phyloP scores from a whole-genome alignment of 2,113 vertebrate species.

The Zeus faber region DNA sequence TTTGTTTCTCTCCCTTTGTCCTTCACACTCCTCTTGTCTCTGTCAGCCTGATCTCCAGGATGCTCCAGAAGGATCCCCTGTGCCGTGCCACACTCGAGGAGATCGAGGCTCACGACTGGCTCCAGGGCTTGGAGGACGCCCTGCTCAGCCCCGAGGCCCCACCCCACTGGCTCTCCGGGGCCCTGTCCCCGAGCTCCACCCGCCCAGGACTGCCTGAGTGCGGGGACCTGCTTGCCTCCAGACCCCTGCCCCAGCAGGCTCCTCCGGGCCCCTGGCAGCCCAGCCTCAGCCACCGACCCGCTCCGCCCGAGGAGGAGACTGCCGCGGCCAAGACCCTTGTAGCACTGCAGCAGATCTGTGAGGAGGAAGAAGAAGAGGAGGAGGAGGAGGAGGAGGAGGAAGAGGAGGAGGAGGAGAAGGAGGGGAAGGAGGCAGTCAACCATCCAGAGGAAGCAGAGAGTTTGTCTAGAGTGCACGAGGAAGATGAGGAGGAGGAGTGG shows the following conservation, averaged over 20 bases:
- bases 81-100: slow-evolving; percentile 77
- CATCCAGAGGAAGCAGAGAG: background rate
- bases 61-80: slow-evolving; percentile 84
- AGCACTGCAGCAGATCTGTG: slow-evolving; percentile 83
- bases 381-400: slow-evolving; percentile 64
- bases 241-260: slow-evolving; percentile 35
- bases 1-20: background rate
- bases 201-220: slow-evolving; percentile 61
- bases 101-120: slow-evolving; percentile 82
- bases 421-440: background rate
- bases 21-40: background rate
- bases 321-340: slow-evolving; percentile 71
- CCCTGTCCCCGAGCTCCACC: slow-evolving; percentile 51
- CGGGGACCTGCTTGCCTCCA: slow-evolving; percentile 65
- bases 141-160: slow-evolving; percentile 69
- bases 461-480: background rate
- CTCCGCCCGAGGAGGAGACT: slow-evolving; percentile 59
- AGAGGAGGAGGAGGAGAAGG: background rate
- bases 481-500: background rate
- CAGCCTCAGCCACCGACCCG: slow-evolving; percentile 45
- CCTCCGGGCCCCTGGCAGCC: slow-evolving; percentile 53
- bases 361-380: slow-evolving; percentile 84
- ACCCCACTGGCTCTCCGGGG: slow-evolving; percentile 57
- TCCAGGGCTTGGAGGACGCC: slow-evolving; percentile 78
- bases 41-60: slow-evolving; percentile 81